These are phyloP conservation scores for Seira sanloemensis DNA, from an alignment of 2,888 invertebrate genomes.

Conservation along the genomic window DNA sequence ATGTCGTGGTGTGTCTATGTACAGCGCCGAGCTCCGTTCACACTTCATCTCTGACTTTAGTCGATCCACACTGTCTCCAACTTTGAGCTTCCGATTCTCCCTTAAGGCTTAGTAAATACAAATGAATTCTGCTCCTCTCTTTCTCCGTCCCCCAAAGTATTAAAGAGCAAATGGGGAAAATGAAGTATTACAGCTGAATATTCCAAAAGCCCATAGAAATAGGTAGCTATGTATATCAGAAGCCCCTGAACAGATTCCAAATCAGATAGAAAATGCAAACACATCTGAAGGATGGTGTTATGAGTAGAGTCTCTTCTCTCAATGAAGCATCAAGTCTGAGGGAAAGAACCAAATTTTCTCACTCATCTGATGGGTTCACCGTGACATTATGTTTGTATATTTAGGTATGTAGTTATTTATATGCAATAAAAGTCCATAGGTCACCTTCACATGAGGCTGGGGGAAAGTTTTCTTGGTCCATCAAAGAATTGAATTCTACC, in stretches of 20 bases:
- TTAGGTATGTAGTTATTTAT: too few species aligned
- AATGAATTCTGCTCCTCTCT: conserved; percentile 11
- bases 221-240: too few species aligned
- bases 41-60: too few species aligned
- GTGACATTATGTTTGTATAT: too few species aligned
- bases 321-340: too few species aligned
- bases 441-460: too few species aligned
- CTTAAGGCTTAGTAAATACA: conserved; percentile 6
- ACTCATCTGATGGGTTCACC: too few species aligned
- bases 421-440: too few species aligned
- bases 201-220: conserved; percentile 5
- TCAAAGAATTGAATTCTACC: background rate
- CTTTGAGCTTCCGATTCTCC: conserved; percentile 14
- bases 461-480: too few species aligned
- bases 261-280: background rate
- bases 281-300: background rate
- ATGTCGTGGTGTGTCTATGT: background rate
- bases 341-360: too few species aligned
- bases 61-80: background rate
- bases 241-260: background rate
- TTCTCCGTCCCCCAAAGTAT: background rate
- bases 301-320: too few species aligned
- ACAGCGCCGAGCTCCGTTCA: too few species aligned
- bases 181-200: background rate
- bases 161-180: background rate